Conservation (phyloP, 1,140 invertebrate species). For the Drosophila lowei region DNA sequence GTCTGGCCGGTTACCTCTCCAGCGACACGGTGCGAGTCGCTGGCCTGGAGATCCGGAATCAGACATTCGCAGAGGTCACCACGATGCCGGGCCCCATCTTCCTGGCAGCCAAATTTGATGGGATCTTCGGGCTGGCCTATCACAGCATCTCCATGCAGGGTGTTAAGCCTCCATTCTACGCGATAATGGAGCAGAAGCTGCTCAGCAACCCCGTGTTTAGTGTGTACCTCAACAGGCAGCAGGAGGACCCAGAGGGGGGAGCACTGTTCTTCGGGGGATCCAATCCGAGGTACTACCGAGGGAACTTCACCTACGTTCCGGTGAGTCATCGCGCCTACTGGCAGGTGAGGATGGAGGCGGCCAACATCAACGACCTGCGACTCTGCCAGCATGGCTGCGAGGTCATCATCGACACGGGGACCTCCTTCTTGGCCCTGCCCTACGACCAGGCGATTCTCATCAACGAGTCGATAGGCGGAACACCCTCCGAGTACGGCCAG, state of each 20-base stretch:
- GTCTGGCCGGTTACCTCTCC: slow-evolving; percentile 97
- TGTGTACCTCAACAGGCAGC: slow-evolving; percentile 92
- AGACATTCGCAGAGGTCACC: slow-evolving; percentile 98
- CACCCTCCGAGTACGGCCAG: slow-evolving; percentile 54
- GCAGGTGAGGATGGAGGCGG: slow-evolving; percentile 72
- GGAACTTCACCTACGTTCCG: slow-evolving; percentile 75
- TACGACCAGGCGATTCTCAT: slow-evolving; percentile 61
- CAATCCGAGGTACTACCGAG: slow-evolving; percentile 58
- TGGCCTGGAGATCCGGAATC: slow-evolving; percentile 87
- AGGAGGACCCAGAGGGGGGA: slow-evolving; percentile 77
- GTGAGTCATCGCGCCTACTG: slow-evolving; percentile 73
- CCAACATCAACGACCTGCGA: slow-evolving; percentile 41
- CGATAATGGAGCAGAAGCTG: slow-evolving; percentile 94
- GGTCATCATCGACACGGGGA: slow-evolving; percentile 91
- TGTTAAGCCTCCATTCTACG: slow-evolving; percentile 96
- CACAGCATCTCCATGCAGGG: slow-evolving; percentile 93
- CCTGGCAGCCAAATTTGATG: slow-evolving; percentile 98
- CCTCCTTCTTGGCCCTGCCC: slow-evolving; percentile 89
- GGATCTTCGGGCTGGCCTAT: slow-evolving; percentile 97
- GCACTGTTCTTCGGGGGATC: slow-evolving; percentile 75
- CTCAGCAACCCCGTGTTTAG: slow-evolving; percentile 93
- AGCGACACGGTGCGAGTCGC: slow-evolving; percentile 90
- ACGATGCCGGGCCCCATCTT: slow-evolving; percentile 95
- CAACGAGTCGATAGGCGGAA: slow-evolving; percentile 63
- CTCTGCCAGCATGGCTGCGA: slow-evolving; percentile 85